Evolutionary conservation across 2,113 vertebrate genomes (phyloP).

Genomic region (Sinocyclocheilus anophthalmus): DNA sequence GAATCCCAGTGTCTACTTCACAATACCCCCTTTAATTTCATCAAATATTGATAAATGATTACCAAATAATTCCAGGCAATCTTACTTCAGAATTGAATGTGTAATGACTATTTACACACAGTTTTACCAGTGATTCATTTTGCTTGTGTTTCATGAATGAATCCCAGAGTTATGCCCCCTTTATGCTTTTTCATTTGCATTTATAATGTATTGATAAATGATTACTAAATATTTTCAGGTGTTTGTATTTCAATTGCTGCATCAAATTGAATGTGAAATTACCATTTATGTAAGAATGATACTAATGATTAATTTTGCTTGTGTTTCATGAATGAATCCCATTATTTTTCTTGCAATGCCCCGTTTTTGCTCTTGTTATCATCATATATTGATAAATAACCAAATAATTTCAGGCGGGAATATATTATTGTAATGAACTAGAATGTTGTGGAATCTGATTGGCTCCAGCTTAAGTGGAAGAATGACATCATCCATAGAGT

Average conservation of each 20-base stretch:
- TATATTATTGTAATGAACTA: conserved; percentile 2
- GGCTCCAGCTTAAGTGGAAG: not conserved
- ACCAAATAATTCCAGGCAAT: not conserved
- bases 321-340: not conserved
- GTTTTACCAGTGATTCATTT: no score
- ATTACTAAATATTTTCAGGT: no score
- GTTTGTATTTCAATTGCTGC: not conserved
- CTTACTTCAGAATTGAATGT: not conserved
- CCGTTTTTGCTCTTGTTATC: not conserved
- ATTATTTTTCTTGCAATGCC: not conserved
- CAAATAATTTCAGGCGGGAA: not conserved
- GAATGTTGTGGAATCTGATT: not conserved
- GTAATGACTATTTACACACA: no score
- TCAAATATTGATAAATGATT: not conserved
- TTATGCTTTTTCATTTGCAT: no score
- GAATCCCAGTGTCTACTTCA: not conserved
- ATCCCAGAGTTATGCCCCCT: no score
- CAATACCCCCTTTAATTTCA: not conserved
- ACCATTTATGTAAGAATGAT: not conserved
- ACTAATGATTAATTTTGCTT: not conserved
- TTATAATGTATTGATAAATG: no score
- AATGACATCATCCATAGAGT: not conserved
- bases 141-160: no score
- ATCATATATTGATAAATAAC: not conserved
- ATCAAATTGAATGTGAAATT: not conserved